Percentiles rank a stretch among this genome's conserved stretches.
phyloP scores from a whole-genome alignment of 1,140 invertebrate genomes.

The Tribolium castaneum region DNA sequence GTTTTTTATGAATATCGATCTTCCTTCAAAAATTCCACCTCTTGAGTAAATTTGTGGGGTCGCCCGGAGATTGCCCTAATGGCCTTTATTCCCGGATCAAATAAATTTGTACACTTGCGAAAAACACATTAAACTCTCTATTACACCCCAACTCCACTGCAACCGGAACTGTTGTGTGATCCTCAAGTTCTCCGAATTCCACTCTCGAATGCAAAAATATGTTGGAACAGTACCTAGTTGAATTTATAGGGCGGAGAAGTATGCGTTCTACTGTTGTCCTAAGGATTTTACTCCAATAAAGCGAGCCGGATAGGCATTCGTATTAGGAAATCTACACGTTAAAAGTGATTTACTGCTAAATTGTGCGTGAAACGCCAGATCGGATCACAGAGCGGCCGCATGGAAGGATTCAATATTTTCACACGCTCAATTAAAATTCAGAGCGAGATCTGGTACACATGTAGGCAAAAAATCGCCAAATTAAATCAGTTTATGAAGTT shows the following conservation, averaged over 20 bases:
- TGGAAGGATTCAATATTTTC: background rate
- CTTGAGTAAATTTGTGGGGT: background rate
- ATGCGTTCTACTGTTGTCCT: conserved; percentile 23
- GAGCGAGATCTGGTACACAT: background rate
- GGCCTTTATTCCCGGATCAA: conserved; percentile 26
- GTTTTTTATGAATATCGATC: conserved; percentile 9
- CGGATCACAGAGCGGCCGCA: conserved; percentile 10
- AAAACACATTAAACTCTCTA: conserved; percentile 27
- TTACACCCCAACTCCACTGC: too few relatives aligned
- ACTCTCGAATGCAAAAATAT: conserved; percentile 12
- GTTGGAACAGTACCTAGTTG: background rate
- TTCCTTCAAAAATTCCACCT: background rate
- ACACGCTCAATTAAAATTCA: conserved; percentile 6
- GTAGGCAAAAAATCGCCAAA: background rate
- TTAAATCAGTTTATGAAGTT: too few relatives aligned
- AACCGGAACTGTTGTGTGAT: too few relatives aligned
- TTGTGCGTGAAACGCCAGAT: conserved; percentile 34
- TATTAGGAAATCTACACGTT: conserved; percentile 35
- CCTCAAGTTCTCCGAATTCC: too few relatives aligned
- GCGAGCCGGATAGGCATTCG: conserved; percentile 17
- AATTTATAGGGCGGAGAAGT: conserved; percentile 25
- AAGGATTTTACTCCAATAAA: conserved; percentile 28
- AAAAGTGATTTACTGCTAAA: conserved; percentile 30
- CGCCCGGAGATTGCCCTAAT: conserved; percentile 3
- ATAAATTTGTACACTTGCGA: conserved; percentile 15